Conservation (phyloP, 2,113 vertebrate species). For the Abramis brama region DNA sequence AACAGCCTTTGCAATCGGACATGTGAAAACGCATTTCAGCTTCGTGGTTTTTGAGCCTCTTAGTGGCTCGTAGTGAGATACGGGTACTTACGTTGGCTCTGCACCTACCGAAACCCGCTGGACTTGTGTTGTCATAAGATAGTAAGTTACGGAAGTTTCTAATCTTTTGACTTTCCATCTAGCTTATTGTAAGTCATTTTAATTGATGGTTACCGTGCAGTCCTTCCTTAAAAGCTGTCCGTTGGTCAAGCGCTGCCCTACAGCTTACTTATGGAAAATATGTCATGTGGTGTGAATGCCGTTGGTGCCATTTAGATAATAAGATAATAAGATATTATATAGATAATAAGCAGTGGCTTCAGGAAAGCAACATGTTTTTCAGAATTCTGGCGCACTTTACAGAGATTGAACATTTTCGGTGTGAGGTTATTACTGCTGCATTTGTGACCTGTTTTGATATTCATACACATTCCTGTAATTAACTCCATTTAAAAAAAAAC, state of each 20-base stretch:
- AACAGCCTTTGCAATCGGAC: not conserved
- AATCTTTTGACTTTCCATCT: not conserved
- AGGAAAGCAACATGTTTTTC: not conserved
- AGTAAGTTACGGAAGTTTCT: not conserved
- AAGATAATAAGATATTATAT: not conserved
- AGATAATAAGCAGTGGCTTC: not conserved
- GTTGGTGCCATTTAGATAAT: not conserved
- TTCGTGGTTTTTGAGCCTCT: constrained; percentile 10
- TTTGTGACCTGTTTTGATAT: not conserved
- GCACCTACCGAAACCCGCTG: too few species aligned
- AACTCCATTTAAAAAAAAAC: not conserved
- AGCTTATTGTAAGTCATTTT: not conserved
- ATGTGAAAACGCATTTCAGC: constrained; percentile 12
- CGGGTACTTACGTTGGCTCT: not conserved
- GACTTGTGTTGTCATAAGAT: not conserved
- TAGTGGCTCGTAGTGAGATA: constrained; percentile 15
- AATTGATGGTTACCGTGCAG: not conserved
- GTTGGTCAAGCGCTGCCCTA: too few species aligned
- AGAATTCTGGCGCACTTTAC: not conserved
- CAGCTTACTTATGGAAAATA: not conserved
- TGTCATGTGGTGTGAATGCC: not conserved
- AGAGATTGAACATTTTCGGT: not conserved
- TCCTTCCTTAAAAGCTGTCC: not conserved
- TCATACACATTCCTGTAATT: not conserved
- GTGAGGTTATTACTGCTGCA: too few species aligned